Conservation (phyloP, 2,888 invertebrate species). For the Leptinotarsa haldemani region DNA sequence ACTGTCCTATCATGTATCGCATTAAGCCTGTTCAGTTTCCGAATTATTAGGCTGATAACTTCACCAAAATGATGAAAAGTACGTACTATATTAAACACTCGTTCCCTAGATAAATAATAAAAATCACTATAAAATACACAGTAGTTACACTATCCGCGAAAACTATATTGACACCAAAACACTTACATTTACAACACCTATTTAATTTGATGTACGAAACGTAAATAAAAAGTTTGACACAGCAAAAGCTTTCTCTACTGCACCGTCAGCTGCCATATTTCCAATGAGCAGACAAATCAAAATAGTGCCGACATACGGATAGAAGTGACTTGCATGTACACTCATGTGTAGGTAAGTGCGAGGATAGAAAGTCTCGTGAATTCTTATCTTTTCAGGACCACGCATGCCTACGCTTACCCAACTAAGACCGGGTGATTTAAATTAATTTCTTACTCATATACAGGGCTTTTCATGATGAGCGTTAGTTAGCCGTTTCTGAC, state of each 20-base stretch:
- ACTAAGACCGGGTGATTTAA: slow-evolving; percentile 12
- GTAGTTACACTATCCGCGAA: not conserved
- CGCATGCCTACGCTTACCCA: slow-evolving; percentile 15
- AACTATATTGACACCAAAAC: not conserved
- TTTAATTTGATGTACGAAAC: slow-evolving; percentile 45
- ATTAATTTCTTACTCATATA: not conserved
- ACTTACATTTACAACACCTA: slow-evolving; percentile 14
- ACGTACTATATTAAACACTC: not conserved
- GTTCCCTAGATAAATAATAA: not conserved
- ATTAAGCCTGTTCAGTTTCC: not conserved
- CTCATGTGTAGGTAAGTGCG: not conserved
- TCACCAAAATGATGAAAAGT: too few relatives aligned
- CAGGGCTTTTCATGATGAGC: too few relatives aligned
- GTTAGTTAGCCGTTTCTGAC: too few relatives aligned
- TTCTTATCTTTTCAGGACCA: not conserved
- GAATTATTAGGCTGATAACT: too few relatives aligned
- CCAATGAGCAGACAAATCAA: slow-evolving; percentile 14
- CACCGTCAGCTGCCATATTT: slow-evolving; percentile 52
- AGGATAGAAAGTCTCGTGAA: not conserved
- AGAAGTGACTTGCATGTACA: not conserved
- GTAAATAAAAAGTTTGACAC: slow-evolving; percentile 60
- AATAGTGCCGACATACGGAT: slow-evolving; percentile 14
- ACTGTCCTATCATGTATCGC: not conserved
- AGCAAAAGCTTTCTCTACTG: slow-evolving; percentile 59
- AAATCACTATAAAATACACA: slow-evolving; percentile 13